Conservation (phyloP, 1,140 invertebrate species). For the Euglossa dilemma region DNA sequence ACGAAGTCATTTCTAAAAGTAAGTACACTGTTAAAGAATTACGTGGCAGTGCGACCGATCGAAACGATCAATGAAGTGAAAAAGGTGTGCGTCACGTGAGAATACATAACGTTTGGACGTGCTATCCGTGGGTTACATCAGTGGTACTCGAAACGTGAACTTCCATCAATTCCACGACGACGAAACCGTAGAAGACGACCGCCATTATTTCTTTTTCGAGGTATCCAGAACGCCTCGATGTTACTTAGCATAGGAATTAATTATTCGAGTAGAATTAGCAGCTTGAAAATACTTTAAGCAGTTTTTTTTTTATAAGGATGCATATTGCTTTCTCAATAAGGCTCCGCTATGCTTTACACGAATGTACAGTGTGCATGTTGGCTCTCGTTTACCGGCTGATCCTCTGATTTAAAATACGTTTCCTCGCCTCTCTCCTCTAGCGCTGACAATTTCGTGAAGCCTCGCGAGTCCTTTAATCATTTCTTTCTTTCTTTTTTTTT, state of each 20-base stretch:
- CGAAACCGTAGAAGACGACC: background rate
- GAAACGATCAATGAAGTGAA: background rate
- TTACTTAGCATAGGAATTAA: conserved; percentile 62
- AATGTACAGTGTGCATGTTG: conserved; percentile 66
- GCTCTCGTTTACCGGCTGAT: conserved; percentile 14
- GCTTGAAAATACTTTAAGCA: conserved; percentile 70
- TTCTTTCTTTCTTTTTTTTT: background rate
- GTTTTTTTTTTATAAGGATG: conserved; percentile 59
- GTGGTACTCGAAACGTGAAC: background rate
- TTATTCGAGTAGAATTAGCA: conserved; percentile 65
- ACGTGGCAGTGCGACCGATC: conserved; percentile 10
- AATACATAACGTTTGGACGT: background rate
- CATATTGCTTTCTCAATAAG: conserved; percentile 78
- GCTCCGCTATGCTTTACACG: conserved; percentile 72
- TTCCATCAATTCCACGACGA: background rate
- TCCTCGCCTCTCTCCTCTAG: background rate
- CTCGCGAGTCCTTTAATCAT: conserved; percentile 20
- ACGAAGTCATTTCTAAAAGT: background rate
- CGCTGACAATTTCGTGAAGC: conserved; percentile 23
- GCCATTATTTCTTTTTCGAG: background rate
- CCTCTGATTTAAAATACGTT: conserved; percentile 10
- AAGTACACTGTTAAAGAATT: background rate
- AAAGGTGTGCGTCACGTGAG: background rate
- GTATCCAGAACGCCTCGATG: conserved; percentile 6
- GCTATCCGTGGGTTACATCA: conserved; percentile 48